phyloP scores from a whole-genome alignment of 1,140 invertebrate genomes.

The Mizuhopecten yessoensis region DNA sequence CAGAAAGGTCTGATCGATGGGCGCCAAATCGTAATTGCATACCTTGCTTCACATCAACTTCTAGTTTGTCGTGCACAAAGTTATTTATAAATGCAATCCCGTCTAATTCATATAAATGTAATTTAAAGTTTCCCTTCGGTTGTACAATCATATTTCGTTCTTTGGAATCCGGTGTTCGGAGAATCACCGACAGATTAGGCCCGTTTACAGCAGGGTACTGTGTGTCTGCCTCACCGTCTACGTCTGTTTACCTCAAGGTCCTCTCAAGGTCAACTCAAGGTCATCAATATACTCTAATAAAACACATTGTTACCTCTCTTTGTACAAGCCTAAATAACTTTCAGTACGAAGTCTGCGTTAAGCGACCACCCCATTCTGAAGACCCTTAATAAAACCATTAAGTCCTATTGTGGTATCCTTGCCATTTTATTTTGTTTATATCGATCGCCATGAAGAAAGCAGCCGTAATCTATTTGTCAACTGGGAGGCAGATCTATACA shows the following conservation, averaged over 20 bases:
- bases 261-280: neutral
- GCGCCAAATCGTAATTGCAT: slow-evolving; percentile 16
- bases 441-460: too few species aligned
- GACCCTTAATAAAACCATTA: too few species aligned
- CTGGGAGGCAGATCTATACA: too few species aligned
- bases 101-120: slow-evolving; percentile 13
- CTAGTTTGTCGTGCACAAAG: neutral
- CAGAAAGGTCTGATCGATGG: neutral
- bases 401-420: too few species aligned
- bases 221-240: neutral
- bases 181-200: neutral
- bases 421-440: too few species aligned
- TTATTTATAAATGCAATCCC: slow-evolving; percentile 22
- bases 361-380: too few species aligned
- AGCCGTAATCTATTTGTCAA: too few species aligned
- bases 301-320: too few species aligned
- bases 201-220: neutral
- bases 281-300: neutral
- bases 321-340: too few species aligned
- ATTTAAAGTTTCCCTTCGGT: neutral
- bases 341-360: too few species aligned
- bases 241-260: neutral
- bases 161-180: neutral
- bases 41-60: slow-evolving; percentile 14
- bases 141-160: slow-evolving; percentile 12